Percentiles rank a stretch among this genome's conserved stretches.
Evolutionary conservation across 1,140 invertebrate species (phyloP).

Genomic region (Aradophagus sp.): DNA sequence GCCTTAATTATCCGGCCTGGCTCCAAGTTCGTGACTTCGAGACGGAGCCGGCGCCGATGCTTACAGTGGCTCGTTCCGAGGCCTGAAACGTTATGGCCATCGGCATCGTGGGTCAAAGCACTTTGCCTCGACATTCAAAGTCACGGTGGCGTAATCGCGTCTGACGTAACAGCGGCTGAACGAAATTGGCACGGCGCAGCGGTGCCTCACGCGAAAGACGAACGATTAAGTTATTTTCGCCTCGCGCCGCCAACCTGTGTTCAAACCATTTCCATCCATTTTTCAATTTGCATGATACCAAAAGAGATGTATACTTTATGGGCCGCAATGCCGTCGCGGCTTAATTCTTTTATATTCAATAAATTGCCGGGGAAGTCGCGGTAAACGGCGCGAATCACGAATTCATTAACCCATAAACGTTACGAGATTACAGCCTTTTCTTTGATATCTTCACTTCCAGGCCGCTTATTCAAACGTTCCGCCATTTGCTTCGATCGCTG

Average conservation of each 20-base stretch:
- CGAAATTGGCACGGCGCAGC: slow-evolving; percentile 45
- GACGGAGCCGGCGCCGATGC: slow-evolving; percentile 55
- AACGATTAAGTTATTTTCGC: slow-evolving; percentile 57
- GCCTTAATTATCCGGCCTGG: slow-evolving; percentile 64
- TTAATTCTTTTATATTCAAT: slow-evolving; percentile 51
- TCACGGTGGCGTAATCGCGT: slow-evolving; percentile 59
- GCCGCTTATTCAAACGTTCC: background rate
- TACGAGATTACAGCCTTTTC: slow-evolving; percentile 31
- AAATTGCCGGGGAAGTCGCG: slow-evolving; percentile 30
- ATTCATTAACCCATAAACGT: slow-evolving; percentile 51
- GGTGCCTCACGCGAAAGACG: slow-evolving; percentile 39
- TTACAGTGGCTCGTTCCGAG: slow-evolving; percentile 51
- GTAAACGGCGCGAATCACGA: slow-evolving; percentile 45
- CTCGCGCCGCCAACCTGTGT: slow-evolving; percentile 31
- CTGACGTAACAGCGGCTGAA: slow-evolving; percentile 56
- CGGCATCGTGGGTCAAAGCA: slow-evolving; percentile 57
- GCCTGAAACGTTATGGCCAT: slow-evolving; percentile 58
- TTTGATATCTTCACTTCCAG: slow-evolving; percentile 15
- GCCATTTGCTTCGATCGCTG: background rate
- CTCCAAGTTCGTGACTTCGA: slow-evolving; percentile 64
- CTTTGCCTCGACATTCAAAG: slow-evolving; percentile 56
- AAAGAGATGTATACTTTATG: slow-evolving; percentile 47
- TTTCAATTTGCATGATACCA: slow-evolving; percentile 49
- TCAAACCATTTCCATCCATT: slow-evolving; percentile 41
- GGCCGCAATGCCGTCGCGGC: slow-evolving; percentile 27